Conservation (phyloP, 2,888 invertebrate species). For the Drosophila cracens region DNA sequence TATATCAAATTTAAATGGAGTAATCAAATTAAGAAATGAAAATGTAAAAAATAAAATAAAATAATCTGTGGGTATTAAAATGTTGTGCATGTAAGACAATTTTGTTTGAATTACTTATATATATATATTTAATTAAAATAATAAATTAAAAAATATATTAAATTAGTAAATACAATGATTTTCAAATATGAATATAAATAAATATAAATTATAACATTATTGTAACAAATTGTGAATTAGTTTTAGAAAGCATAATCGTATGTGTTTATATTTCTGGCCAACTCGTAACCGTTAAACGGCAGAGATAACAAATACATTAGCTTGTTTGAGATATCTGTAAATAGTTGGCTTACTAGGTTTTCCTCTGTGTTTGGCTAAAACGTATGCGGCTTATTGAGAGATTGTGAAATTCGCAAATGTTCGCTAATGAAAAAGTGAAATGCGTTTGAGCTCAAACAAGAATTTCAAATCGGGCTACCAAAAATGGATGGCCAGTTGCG, state of each 20-base stretch:
- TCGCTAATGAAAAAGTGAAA: slow-evolving; percentile 53
- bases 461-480: slow-evolving; percentile 55
- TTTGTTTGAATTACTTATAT: background rate
- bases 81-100: background rate
- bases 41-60: background rate
- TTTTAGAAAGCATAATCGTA: background rate
- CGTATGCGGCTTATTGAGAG: slow-evolving; percentile 2
- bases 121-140: background rate
- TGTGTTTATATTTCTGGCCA: background rate
- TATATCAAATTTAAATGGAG: background rate
- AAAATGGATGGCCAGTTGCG: slow-evolving; percentile 48
- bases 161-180: background rate
- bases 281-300: background rate
- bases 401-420: slow-evolving; percentile 56
- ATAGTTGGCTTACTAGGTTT: background rate
- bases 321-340: background rate
- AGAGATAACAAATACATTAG: background rate
- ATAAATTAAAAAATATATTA: background rate
- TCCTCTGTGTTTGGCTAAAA: slow-evolving; percentile 6
- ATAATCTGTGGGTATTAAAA: background rate
- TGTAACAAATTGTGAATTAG: background rate
- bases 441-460: slow-evolving; percentile 43
- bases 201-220: background rate
- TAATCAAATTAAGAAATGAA: background rate
- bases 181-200: background rate